Conservation (phyloP, 2,113 vertebrate genomes). For the Actenoides hombroni region DNA sequence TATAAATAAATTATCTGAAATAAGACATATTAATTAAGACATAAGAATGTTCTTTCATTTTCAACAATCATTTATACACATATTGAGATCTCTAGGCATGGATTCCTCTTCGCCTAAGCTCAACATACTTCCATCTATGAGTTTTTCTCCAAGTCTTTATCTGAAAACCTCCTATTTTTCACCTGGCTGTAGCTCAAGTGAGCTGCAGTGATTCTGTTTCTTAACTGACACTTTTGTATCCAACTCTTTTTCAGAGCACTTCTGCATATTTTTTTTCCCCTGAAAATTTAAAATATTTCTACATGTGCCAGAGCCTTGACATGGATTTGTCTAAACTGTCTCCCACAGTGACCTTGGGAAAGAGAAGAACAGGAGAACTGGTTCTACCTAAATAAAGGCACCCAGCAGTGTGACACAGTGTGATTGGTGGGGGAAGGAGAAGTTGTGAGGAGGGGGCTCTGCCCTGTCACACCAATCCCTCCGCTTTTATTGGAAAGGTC, state of each 20-base stretch:
- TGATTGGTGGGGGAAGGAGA: not conserved
- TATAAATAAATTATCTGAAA: not conserved
- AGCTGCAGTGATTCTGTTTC: not conserved
- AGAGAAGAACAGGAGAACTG: not conserved
- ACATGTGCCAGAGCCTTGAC: fast-evolving
- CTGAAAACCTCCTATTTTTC: not conserved
- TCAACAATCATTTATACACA: not conserved
- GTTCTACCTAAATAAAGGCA: not conserved
- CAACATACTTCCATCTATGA: not conserved
- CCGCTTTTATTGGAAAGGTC: not conserved
- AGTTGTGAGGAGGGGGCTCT: not conserved
- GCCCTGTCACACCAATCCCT: not conserved
- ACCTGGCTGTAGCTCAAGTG: not conserved
- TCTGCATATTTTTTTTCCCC: not conserved
- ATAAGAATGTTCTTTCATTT: not conserved
- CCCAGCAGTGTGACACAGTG: not conserved
- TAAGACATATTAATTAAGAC: too few relatives aligned
- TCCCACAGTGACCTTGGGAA: fast-evolving
- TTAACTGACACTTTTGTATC: not conserved
- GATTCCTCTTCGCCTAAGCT: not conserved
- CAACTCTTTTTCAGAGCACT: not conserved
- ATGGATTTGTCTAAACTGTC: not conserved
- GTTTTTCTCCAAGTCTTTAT: not conserved
- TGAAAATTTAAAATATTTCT: not conserved
- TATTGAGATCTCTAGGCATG: not conserved